Evolutionary conservation across 2,113 vertebrate species (phyloP).

Genomic region (human): DNA sequence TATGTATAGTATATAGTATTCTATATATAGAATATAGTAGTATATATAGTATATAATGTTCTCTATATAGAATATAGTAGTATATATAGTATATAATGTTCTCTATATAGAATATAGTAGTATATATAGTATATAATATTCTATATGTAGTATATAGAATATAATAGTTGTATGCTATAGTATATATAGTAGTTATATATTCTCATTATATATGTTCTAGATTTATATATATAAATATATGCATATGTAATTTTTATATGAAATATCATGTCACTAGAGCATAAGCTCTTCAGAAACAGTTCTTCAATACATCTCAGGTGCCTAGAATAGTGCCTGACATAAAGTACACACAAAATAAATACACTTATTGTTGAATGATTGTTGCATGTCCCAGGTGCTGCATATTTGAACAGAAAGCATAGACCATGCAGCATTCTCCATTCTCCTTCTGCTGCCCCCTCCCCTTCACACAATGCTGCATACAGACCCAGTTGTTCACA

Average conservation of each 20-base stretch:
- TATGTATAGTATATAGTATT: no score
- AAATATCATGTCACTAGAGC: not conserved
- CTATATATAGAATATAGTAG: no score
- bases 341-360: not conserved
- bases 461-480: not conserved
- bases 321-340: not conserved
- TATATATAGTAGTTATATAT: no score
- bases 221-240: not conserved
- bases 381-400: not conserved
- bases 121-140: no score
- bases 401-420: not conserved
- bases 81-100: no score
- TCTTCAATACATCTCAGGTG: not conserved
- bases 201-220: no score
- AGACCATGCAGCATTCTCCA: rapidly evolving
- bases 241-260: not conserved
- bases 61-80: no score
- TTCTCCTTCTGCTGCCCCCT: not conserved
- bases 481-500: not conserved
- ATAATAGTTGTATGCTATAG: no score
- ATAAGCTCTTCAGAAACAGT: not conserved
- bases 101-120: no score
- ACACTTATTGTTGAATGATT: not conserved
- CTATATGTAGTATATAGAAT: no score
- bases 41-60: no score